Evolutionary conservation across 2,797 vertebrate genomes (phyloP).

Genomic region (Sebastes nivosus): DNA sequence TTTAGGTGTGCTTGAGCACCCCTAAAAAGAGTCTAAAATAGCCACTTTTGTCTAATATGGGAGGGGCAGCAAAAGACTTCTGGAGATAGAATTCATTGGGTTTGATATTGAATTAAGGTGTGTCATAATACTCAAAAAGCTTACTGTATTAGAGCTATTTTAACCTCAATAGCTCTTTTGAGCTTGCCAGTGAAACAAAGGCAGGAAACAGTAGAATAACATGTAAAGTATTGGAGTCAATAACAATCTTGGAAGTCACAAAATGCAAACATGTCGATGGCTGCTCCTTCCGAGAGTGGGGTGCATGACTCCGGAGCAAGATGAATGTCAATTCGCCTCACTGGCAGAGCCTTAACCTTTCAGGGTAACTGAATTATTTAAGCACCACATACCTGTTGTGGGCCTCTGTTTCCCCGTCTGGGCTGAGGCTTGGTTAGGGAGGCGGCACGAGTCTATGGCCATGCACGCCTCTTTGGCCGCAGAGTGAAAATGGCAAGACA

Average conservation of each 20-base stretch:
- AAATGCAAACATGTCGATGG: slow-evolving; percentile 66
- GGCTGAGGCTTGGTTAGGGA: slow-evolving; percentile 52
- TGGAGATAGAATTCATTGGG: slow-evolving; percentile 14
- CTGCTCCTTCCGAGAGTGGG: slow-evolving; percentile 48
- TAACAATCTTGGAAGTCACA: slow-evolving; percentile 63
- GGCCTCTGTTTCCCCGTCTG: slow-evolving; percentile 66
- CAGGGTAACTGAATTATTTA: slow-evolving; percentile 86
- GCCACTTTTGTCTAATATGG: slow-evolving; percentile 3
- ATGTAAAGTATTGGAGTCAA: slow-evolving; percentile 66
- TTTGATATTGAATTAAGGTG: slow-evolving; percentile 31
- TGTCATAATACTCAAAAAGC: slow-evolving; percentile 5
- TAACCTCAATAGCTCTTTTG: slow-evolving; percentile 16
- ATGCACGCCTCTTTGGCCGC: slow-evolving; percentile 63
- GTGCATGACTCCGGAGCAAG: slow-evolving; percentile 68
- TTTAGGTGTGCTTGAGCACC: too few species aligned
- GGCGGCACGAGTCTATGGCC: slow-evolving; percentile 62
- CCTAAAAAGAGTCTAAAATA: too few species aligned
- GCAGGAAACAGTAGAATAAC: slow-evolving; percentile 47
- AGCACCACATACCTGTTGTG: slow-evolving; percentile 79
- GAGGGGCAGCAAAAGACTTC: slow-evolving; percentile 7
- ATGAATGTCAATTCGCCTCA: slow-evolving; percentile 82
- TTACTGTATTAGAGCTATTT: not conserved
- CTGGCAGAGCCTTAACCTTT: slow-evolving; percentile 84
- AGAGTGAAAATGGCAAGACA: slow-evolving; percentile 82
- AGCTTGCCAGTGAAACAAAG: slow-evolving; percentile 13